Percentiles rank a stretch among this genome's conserved stretches.
Evolutionary conservation across 2,113 vertebrate species (phyloP).

Genomic region (Martes martes): DNA sequence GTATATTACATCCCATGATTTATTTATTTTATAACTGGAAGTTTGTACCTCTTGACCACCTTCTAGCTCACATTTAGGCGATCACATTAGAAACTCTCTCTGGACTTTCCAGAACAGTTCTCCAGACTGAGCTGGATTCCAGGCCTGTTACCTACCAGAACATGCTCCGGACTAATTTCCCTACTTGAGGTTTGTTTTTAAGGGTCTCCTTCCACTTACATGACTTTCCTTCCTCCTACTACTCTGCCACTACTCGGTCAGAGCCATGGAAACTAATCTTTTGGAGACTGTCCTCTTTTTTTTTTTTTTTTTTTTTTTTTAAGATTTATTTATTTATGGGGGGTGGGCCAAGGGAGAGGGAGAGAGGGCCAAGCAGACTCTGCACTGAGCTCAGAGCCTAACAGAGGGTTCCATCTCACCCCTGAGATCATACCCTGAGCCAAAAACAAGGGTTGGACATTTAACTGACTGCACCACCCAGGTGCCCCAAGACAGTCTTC

Average conservation of each 20-base stretch:
- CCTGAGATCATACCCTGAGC: background rate
- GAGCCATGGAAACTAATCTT: background rate
- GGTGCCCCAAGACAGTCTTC: background rate
- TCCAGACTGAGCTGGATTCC: background rate
- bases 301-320: too few species aligned
- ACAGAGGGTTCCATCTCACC: background rate
- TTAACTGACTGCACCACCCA: background rate
- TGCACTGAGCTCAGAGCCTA: background rate
- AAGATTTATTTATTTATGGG: background rate
- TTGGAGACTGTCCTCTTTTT: background rate
- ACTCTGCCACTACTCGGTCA: background rate
- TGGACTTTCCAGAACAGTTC: background rate
- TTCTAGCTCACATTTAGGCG: background rate
- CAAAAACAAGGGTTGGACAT: background rate
- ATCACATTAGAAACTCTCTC: background rate
- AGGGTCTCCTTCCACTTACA: background rate
- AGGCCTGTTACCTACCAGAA: background rate
- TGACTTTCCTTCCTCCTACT: background rate
- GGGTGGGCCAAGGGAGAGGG: background rate
- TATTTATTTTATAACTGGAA: background rate
- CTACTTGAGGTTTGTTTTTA: background rate
- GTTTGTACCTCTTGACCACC: background rate
- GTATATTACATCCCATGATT: background rate
- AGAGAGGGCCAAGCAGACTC: background rate
- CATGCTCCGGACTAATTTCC: background rate